Conservation (phyloP, 2,113 vertebrate species). For the Leptocoma aspasia region DNA sequence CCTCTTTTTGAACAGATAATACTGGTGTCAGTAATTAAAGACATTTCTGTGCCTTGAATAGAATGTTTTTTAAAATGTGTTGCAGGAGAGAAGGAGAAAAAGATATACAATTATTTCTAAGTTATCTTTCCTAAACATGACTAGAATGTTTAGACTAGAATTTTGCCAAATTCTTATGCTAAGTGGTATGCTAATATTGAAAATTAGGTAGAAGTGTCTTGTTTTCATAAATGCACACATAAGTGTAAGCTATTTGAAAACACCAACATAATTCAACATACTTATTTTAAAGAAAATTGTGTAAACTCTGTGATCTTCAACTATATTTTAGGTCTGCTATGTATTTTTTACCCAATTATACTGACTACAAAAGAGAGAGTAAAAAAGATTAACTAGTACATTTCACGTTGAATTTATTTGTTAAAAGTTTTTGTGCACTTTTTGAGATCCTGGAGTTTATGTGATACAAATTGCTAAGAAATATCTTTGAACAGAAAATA, state of each 20-base stretch:
- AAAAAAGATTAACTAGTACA: neutral
- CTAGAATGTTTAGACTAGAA: neutral
- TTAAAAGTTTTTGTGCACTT: neutral
- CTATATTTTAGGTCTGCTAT: neutral
- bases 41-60: neutral
- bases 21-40: neutral
- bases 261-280: rapidly evolving
- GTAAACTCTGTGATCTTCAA: neutral
- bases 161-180: neutral
- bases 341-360: neutral
- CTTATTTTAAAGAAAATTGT: neutral
- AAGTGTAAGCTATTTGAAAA: neutral
- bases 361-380: neutral
- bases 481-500: neutral
- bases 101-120: neutral
- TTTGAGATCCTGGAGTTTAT: neutral
- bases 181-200: neutral
- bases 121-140: neutral
- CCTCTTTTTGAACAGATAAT: neutral
- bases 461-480: neutral
- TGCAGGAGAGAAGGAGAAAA: neutral
- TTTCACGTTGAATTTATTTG: neutral
- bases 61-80: neutral
- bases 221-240: neutral
- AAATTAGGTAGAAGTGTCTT: neutral